These are phyloP conservation scores for Andrena hattorfiana DNA, from an alignment of 2,888 invertebrate species.

Conservation along the genomic window DNA sequence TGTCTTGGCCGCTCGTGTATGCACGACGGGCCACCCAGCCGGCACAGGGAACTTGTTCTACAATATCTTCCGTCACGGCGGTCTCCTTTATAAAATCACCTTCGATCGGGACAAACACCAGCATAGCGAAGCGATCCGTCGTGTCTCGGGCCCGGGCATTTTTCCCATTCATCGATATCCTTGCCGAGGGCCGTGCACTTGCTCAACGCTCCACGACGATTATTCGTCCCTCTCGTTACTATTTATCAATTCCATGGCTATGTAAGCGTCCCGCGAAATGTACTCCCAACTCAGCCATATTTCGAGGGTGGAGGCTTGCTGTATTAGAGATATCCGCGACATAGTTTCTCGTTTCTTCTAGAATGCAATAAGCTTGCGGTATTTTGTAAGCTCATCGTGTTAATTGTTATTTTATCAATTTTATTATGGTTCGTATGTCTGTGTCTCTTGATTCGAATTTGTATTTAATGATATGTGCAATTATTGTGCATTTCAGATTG, in stretches of 20 bases:
- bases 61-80: constrained; percentile 84
- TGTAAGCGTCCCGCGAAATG: constrained; percentile 13
- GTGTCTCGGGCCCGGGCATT: constrained; percentile 69
- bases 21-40: constrained; percentile 80
- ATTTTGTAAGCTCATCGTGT: neutral
- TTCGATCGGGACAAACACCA: constrained; percentile 78
- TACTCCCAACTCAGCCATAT: neutral
- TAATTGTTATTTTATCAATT: neutral
- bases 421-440: neutral
- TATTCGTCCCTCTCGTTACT: constrained; percentile 46
- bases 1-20: constrained; percentile 42
- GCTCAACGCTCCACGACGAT: constrained; percentile 38
- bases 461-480: too few species aligned
- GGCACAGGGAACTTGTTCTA: constrained; percentile 82
- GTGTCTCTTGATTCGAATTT: neutral
- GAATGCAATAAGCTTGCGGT: neutral
- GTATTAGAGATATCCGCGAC: neutral
- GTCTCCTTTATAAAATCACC: constrained; percentile 84
- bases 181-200: constrained; percentile 53
- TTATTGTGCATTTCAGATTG: too few species aligned
- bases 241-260: constrained; percentile 44
- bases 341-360: neutral
- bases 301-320: neutral
- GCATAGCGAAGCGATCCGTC: constrained; percentile 71
- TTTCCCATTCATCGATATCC: constrained; percentile 43